Conservation (phyloP, 2,888 invertebrate genomes). For the Amphimallon solstitiale region DNA sequence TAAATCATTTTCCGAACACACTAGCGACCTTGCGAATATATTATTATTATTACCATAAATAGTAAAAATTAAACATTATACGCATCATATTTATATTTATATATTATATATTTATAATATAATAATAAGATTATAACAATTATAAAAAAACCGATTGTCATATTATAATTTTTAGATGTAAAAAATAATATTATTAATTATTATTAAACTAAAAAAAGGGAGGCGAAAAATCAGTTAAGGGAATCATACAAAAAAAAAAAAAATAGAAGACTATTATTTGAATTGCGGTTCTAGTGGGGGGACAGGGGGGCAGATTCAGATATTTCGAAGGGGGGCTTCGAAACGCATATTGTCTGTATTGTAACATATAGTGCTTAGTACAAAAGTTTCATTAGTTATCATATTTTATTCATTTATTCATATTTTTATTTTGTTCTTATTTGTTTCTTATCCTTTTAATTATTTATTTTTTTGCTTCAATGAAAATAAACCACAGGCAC, state of each 20-base stretch:
- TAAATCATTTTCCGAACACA: no score
- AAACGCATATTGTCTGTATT: slow-evolving; percentile 29
- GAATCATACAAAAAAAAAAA: slow-evolving; percentile 21
- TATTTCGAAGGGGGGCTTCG: slow-evolving; percentile 5
- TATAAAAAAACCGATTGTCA: slow-evolving; percentile 55
- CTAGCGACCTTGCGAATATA: neutral
- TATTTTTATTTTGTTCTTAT: neutral
- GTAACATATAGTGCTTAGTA: neutral
- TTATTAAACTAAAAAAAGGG: slow-evolving; percentile 30
- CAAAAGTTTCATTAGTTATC: slow-evolving; percentile 4
- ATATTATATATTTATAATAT: slow-evolving; percentile 42
- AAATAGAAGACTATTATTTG: neutral
- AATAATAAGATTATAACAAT: slow-evolving; percentile 50
- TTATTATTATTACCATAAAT: slow-evolving; percentile 21
- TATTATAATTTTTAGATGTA: slow-evolving; percentile 28
- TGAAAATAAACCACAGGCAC: slow-evolving; percentile 36
- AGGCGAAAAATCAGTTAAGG: slow-evolving; percentile 13
- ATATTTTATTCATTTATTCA: no score
- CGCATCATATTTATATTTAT: slow-evolving; percentile 45
- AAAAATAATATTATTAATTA: slow-evolving; percentile 24
- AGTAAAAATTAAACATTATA: slow-evolving; percentile 44
- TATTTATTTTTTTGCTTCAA: slow-evolving; percentile 17
- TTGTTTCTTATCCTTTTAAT: slow-evolving; percentile 1
- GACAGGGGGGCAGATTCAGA: neutral
- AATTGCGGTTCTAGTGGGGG: neutral